Evolutionary conservation across 2,113 vertebrate genomes (phyloP).

Genomic region (Ceyx cyanopectus): DNA sequence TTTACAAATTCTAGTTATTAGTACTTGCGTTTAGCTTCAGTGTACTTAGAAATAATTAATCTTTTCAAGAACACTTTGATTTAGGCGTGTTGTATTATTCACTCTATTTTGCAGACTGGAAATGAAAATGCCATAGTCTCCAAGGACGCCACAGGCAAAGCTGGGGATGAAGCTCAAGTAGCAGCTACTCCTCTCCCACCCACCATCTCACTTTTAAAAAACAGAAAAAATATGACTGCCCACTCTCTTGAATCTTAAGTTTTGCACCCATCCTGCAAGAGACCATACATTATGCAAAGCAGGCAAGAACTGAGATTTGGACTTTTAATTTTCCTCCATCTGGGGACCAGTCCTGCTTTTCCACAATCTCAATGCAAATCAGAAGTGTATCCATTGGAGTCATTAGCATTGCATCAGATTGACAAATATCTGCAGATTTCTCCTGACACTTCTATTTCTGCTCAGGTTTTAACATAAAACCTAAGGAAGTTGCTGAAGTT

Average conservation of each 20-base stretch:
- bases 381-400: conserved; percentile 37
- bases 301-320: conserved; percentile 3
- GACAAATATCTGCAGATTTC: not conserved
- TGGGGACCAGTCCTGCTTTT: conserved; percentile 57
- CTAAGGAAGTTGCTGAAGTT: not conserved
- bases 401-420: not conserved
- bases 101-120: conserved; percentile 16
- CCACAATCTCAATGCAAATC: conserved; percentile 37
- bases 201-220: conserved; percentile 24
- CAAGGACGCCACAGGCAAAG: conserved; percentile 23
- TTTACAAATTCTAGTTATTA: conserved; percentile 54
- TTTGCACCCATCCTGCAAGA: conserved; percentile 50
- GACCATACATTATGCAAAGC: conserved; percentile 34
- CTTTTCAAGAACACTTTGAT: conserved; percentile 44
- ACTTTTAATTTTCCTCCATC: conserved; percentile 54
- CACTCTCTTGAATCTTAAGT: conserved; percentile 38
- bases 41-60: conserved; percentile 53
- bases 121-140: conserved; percentile 22
- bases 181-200: conserved; percentile 14
- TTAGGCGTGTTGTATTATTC: conserved; percentile 48
- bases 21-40: conserved; percentile 33
- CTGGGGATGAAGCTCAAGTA: not conserved
- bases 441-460: not conserved
- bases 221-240: conserved; percentile 26
- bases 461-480: not conserved